A percentile compares a stretch with the other conserved stretches of the same genome.
phyloP scores from a whole-genome alignment of 2,797 vertebrate genomes.

The Enteromius viviparus region DNA sequence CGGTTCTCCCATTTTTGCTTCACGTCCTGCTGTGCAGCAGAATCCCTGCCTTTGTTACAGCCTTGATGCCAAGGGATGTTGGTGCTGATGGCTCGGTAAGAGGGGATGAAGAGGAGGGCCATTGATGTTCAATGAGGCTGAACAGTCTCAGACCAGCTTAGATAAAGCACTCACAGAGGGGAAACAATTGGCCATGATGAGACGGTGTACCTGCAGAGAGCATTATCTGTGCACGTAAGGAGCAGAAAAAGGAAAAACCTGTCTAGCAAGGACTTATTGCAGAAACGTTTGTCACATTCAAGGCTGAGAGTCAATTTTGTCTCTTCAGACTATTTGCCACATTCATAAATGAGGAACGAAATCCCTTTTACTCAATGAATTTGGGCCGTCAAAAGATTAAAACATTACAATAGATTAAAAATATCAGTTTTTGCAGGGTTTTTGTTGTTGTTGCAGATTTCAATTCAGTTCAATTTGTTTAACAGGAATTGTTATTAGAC shows the following conservation, averaged over 20 bases:
- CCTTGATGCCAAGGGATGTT: conserved; percentile 46
- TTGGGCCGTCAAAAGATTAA: not conserved
- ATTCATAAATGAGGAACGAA: conserved; percentile 19
- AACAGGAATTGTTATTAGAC: not conserved
- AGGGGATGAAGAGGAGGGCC: conserved; percentile 54
- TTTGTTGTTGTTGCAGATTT: not conserved
- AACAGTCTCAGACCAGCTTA: conserved; percentile 62
- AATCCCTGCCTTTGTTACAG: conserved; percentile 48
- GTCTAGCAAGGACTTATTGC: conserved; percentile 50
- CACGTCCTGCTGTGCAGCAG: conserved; percentile 23
- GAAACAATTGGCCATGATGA: conserved; percentile 63
- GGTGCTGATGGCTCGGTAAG: conserved; percentile 49
- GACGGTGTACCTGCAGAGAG: conserved; percentile 54
- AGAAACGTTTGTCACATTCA: conserved; percentile 47
- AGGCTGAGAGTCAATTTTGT: conserved; percentile 34
- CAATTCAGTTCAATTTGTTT: not conserved
- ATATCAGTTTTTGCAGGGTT: not conserved
- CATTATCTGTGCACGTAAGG: conserved; percentile 55
- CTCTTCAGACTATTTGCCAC: conserved; percentile 19
- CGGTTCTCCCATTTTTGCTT: not conserved
- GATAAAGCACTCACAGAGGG: conserved; percentile 56
- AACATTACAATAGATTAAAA: conserved; percentile 11
- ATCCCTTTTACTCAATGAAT: not conserved
- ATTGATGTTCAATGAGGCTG: conserved; percentile 65
- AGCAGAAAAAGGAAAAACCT: conserved; percentile 46